Conservation (phyloP, 1,140 invertebrate genomes). For the Zaprionus taronus region DNA sequence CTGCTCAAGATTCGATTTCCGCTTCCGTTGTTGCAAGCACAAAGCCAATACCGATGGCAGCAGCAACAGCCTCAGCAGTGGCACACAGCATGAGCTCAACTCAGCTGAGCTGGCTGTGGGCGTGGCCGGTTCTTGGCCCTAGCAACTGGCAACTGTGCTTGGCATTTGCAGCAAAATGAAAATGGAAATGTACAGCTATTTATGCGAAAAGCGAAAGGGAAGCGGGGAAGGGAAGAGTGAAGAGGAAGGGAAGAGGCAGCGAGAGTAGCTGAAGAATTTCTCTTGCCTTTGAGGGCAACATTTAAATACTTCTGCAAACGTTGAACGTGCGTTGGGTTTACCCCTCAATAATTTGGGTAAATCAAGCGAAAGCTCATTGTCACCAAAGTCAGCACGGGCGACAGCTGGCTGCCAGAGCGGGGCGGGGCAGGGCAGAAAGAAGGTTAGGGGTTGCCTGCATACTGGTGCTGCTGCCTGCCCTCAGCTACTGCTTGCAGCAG, state of each 20-base stretch:
- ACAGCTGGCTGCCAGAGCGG: conserved; percentile 7
- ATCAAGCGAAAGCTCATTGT: conserved; percentile 66
- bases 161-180: conserved; percentile 67
- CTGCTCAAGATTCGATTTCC: conserved; percentile 81
- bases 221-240: no score
- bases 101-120: conserved; percentile 22
- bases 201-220: not conserved
- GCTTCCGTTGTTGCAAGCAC: conserved; percentile 75
- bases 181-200: conserved; percentile 45
- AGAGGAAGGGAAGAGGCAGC: not conserved
- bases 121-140: conserved; percentile 20
- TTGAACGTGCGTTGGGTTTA: conserved; percentile 40
- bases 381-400: conserved; percentile 31
- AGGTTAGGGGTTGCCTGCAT: not conserved
- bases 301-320: conserved; percentile 79
- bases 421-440: not conserved
- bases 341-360: conserved; percentile 52
- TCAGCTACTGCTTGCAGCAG: conserved; percentile 20
- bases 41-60: conserved; percentile 35
- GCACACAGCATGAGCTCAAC: conserved; percentile 14
- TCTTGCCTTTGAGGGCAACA: conserved; percentile 66
- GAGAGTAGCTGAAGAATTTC: conserved; percentile 40
- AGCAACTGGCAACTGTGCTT: conserved; percentile 47
- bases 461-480: conserved; percentile 35
- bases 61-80: conserved; percentile 3